These are phyloP conservation scores for Drosophila atripex DNA, from an alignment of 2,888 invertebrate species.

Conservation along the genomic window DNA sequence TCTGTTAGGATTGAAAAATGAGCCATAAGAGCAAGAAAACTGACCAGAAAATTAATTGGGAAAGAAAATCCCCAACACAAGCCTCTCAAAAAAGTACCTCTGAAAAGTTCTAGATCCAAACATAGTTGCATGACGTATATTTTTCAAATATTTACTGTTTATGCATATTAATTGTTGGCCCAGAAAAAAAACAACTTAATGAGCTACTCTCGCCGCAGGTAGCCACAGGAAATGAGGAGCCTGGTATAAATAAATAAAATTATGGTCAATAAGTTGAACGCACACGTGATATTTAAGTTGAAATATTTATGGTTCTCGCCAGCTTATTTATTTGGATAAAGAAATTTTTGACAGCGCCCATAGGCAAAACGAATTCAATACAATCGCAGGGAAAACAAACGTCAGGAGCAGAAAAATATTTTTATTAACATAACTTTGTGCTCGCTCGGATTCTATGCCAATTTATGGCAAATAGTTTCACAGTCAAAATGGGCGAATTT, in stretches of 20 bases:
- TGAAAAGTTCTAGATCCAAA: constrained; percentile 7
- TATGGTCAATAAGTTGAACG: constrained; percentile 51
- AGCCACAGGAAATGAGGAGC: constrained; percentile 38
- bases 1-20: constrained; percentile 30
- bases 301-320: constrained; percentile 57
- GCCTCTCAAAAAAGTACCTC: constrained; percentile 9
- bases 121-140: constrained; percentile 54
- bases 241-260: constrained; percentile 58
- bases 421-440: constrained; percentile 20
- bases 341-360: constrained; percentile 25
- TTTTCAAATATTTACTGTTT: constrained; percentile 47
- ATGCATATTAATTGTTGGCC: constrained; percentile 57
- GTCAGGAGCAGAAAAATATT: constrained; percentile 24
- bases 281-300: constrained; percentile 61
- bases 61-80: constrained; percentile 39
- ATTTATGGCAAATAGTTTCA: constrained; percentile 18
- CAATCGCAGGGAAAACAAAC: constrained; percentile 2
- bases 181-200: constrained; percentile 46
- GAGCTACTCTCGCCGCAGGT: constrained; percentile 60
- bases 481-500: constrained; percentile 20
- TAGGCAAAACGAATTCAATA: constrained; percentile 20
- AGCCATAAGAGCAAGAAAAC: constrained; percentile 26
- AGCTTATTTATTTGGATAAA: constrained; percentile 48
- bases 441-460: constrained; percentile 5
- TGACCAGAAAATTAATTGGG: constrained; percentile 60